These are phyloP conservation scores for Bambusicola thoracicus DNA, from an alignment of 2,113 vertebrate species.

Conservation along the genomic window DNA sequence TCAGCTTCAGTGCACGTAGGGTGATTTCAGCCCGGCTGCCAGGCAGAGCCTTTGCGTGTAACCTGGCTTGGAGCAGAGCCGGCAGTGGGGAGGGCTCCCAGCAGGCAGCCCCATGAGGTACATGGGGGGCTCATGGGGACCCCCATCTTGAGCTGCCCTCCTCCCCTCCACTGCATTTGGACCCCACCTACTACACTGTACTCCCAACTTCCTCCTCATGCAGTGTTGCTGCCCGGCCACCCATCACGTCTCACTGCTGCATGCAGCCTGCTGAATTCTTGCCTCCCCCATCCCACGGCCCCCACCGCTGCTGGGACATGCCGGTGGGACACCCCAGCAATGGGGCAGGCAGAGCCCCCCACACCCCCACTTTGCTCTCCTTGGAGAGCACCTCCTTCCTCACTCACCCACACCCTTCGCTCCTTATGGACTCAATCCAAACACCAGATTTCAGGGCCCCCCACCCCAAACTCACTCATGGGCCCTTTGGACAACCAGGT, in stretches of 20 bases:
- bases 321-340: fast-evolving
- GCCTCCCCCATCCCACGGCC: fast-evolving
- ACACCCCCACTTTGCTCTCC: not conserved
- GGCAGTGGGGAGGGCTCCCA: not conserved
- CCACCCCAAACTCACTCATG: not conserved
- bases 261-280: not conserved
- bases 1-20: fast-evolving
- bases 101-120: not conserved
- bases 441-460: not conserved
- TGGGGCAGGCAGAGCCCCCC: not conserved
- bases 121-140: fast-evolving
- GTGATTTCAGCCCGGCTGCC: fast-evolving
- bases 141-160: fast-evolving
- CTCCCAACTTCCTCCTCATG: conserved; percentile 13
- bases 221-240: fast-evolving
- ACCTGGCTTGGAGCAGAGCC: not conserved
- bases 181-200: fast-evolving
- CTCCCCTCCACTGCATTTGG: not conserved
- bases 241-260: fast-evolving
- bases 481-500: not conserved
- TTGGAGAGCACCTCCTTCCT: fast-evolving
- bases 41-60: not conserved
- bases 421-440: fast-evolving
- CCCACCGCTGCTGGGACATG: fast-evolving
- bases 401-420: not conserved